phyloP scores from a whole-genome alignment of 2,113 vertebrate species.

The Apteryx owenii region DNA sequence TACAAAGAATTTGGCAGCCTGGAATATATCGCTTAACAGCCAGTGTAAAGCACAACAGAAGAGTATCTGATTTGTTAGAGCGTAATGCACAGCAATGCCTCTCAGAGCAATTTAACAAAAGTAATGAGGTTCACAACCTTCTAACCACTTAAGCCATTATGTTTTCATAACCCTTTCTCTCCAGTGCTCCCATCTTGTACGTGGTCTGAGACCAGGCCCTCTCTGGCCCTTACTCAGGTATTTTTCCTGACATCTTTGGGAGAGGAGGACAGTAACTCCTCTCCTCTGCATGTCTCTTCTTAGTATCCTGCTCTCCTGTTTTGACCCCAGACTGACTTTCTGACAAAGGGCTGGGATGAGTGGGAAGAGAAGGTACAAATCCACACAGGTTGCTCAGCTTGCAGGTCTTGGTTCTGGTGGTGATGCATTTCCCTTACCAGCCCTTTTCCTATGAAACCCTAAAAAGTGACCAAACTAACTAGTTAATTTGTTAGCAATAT shows the following conservation, averaged over 20 bases:
- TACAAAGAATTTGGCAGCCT: background rate
- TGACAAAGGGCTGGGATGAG: background rate
- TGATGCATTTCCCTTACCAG: background rate
- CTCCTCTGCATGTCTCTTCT: background rate
- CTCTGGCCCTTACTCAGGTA: background rate
- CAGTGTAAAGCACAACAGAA: background rate
- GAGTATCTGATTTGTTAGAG: background rate
- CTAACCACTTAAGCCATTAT: background rate
- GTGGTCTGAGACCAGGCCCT: background rate
- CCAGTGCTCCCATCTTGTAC: background rate
- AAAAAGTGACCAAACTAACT: background rate
- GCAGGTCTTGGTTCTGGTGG: background rate
- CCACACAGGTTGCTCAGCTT: background rate
- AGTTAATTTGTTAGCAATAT: background rate
- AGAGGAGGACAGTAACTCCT: background rate
- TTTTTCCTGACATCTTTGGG: background rate
- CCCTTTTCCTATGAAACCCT: background rate
- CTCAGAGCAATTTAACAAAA: background rate
- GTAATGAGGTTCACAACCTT: background rate
- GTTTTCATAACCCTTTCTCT: background rate
- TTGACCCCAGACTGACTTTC: background rate
- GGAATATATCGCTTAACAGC: slow-evolving; percentile 18
- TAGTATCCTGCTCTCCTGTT: background rate
- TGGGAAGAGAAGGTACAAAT: background rate
- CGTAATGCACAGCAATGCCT: background rate